Evolutionary conservation across 2,797 vertebrate genomes (phyloP), one percentile per base, ranked within the genome.

Genomic region (Macrochelys suwanniensis): DNA sequence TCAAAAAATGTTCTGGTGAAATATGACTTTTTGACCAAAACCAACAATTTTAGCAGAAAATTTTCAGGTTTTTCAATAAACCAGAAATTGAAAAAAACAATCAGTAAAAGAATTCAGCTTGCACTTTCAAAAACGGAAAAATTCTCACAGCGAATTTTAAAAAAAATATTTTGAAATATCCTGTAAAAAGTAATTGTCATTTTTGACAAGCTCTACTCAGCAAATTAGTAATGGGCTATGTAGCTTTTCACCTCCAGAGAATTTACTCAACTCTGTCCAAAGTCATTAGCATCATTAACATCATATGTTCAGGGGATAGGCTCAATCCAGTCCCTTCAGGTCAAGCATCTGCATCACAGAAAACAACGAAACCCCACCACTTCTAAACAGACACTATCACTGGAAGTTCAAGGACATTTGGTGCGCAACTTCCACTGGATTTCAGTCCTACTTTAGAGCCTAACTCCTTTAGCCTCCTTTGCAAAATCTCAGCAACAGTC

Each of bases 141-240:
- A 47, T 12, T 0, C 53, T 82, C 42, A 25, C 42, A 87, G n/a
- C 11, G 16, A 2, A 51, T 86, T 0, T 80, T 16, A 61, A 93
- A 85, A n/a, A 85, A 42, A 15, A 49, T 53, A 5, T 42, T 42
- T 45, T 74, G 68, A 42, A 49, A 49, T 76, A 47, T 76, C 7
- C 26, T 76, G 71, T 23, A 79, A 0, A 82, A 93, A 85, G 2
- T 4, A 25, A 80, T 33, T 77, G 65, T 47, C 3, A 26, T 3
- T 37, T 84, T 87, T 77, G 3, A 50, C 0, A 0, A 49, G 51
- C 68, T 89, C 26, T 6, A 80, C 4, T 82, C 50, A 17, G 57
- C 59, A 45, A 13, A 42, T 31, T 49, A 51, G 51, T 56, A 0
- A 0, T 42, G 47, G 80, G 1, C 76, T 11, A 68, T 0, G 2